A percentile compares a stretch with the other conserved stretches of the same genome.
Conservation (phyloP, 2,888 invertebrate genomes). For the Uloborus plumipes region DNA sequence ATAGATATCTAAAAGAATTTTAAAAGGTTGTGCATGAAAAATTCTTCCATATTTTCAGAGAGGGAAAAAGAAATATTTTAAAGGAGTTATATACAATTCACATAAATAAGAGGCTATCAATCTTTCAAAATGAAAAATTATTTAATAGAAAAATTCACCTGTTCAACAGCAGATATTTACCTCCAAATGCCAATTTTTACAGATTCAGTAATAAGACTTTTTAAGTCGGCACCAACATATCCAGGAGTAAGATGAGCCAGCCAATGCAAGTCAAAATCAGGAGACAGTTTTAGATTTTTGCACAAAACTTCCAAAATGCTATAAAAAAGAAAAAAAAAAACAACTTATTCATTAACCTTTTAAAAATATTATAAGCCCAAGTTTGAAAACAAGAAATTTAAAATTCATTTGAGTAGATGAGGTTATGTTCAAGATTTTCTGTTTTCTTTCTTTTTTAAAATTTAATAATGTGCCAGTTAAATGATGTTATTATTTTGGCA, state of each 20-base stretch:
- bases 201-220: constrained; percentile 87
- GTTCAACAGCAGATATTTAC: not conserved
- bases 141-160: too few relatives aligned
- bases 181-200: constrained; percentile 73
- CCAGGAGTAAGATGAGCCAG: constrained; percentile 92
- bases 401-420: not conserved
- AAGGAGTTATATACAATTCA: too few relatives aligned
- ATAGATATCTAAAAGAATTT: too few relatives aligned
- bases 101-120: too few relatives aligned
- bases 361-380: not conserved
- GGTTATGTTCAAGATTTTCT: too few relatives aligned
- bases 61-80: too few relatives aligned
- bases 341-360: not conserved
- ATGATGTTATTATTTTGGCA: too few relatives aligned
- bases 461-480: too few relatives aligned
- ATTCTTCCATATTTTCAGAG: too few relatives aligned
- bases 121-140: too few relatives aligned
- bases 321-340: constrained; percentile 24
- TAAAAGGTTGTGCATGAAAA: too few relatives aligned
- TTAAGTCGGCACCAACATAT: constrained; percentile 94
- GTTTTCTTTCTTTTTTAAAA: too few relatives aligned
- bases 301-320: constrained; percentile 84
- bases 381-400: not conserved
- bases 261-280: constrained; percentile 80
- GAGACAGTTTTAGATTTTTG: constrained; percentile 78